These are phyloP conservation scores for Castor canadensis DNA, from an alignment of 2,113 vertebrate genomes.

Conservation along the genomic window DNA sequence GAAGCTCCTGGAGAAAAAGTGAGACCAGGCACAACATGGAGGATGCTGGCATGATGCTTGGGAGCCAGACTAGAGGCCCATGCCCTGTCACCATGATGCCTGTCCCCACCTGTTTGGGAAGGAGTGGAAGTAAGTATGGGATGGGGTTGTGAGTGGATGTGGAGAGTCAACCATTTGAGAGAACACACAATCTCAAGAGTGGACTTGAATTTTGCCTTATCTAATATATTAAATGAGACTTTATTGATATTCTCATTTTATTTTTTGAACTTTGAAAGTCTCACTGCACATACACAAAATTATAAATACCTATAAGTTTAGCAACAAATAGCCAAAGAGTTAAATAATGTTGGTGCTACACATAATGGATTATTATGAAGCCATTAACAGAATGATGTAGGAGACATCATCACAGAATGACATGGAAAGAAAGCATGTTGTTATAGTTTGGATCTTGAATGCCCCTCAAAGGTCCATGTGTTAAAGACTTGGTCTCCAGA, in stretches of 20 bases:
- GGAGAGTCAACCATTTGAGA: neutral
- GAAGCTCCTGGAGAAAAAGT: neutral
- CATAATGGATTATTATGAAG: neutral
- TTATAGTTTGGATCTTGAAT: neutral
- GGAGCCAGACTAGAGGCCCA: neutral
- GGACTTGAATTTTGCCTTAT: neutral
- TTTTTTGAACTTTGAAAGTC: neutral
- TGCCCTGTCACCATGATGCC: fast-evolving
- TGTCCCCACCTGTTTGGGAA: neutral
- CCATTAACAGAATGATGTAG: neutral
- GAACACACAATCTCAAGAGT: no score
- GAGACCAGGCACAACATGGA: neutral
- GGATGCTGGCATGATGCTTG: neutral
- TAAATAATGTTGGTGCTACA: neutral
- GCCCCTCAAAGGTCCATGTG: neutral
- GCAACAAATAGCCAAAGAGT: neutral
- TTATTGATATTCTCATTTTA: neutral
- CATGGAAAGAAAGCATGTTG: neutral
- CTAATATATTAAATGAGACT: neutral
- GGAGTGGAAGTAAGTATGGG: neutral
- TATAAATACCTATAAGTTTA: neutral
- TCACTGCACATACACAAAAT: neutral
- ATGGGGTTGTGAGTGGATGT: no score
- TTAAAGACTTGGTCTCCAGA: neutral
- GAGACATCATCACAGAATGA: neutral